These are phyloP conservation scores for Platorchestia sp. DNA, from an alignment of 1,140 invertebrate species.

Conservation along the genomic window DNA sequence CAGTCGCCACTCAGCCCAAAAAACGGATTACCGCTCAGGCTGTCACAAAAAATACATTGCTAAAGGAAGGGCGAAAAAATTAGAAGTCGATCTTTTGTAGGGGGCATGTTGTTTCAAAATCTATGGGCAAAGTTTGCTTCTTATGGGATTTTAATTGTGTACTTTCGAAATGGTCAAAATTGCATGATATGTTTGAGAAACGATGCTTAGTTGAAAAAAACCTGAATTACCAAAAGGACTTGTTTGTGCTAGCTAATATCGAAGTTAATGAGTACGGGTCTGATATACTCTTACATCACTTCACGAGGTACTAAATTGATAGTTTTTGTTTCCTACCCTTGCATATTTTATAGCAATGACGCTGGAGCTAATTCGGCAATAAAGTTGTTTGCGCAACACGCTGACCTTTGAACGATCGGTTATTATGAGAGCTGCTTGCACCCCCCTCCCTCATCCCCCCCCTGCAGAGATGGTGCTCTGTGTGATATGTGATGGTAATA, in stretches of 20 bases:
- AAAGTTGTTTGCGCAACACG: background rate
- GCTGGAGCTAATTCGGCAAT: background rate
- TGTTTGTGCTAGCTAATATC: background rate
- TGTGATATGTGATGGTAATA: background rate
- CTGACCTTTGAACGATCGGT: background rate
- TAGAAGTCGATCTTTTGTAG: background rate
- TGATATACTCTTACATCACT: background rate
- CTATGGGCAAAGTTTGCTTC: background rate
- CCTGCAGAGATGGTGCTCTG: background rate
- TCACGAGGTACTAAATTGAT: background rate
- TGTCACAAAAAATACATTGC: background rate
- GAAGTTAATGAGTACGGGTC: background rate
- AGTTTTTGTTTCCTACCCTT: background rate
- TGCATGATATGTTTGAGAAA: background rate
- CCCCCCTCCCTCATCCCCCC: background rate
- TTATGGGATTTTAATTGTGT: background rate
- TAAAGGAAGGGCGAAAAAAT: background rate
- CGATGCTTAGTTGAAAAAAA: background rate
- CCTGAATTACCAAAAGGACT: background rate
- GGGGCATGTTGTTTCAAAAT: background rate
- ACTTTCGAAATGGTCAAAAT: background rate
- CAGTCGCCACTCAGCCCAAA: background rate
- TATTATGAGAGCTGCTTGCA: background rate
- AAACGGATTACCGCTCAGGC: background rate
- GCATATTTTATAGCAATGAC: background rate